Evolutionary conservation across 2,113 vertebrate genomes (phyloP).

Genomic region (Rhea americana): DNA sequence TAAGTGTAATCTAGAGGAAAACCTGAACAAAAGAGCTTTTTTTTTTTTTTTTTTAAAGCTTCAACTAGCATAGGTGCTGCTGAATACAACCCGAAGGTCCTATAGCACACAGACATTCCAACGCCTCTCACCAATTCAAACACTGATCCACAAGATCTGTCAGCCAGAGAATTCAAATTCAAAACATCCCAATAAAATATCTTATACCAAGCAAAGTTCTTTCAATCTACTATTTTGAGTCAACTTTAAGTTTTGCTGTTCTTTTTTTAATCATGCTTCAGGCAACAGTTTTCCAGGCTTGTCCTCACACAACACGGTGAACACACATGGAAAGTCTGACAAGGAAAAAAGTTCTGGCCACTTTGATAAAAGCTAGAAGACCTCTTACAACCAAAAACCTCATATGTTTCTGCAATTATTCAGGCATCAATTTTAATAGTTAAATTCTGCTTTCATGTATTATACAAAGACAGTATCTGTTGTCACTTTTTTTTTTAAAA

Average conservation of each 20-base stretch:
- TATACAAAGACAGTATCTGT: neutral
- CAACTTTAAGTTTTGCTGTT: neutral
- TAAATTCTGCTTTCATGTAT: neutral
- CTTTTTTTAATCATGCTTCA: neutral
- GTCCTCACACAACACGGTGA: neutral
- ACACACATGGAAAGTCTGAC: neutral
- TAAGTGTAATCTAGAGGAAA: constrained; percentile 11
- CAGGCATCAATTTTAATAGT: neutral
- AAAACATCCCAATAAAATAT: neutral
- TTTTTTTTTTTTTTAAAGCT: neutral
- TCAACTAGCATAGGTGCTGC: neutral
- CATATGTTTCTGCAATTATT: neutral
- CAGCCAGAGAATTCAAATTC: neutral
- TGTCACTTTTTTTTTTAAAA: neutral
- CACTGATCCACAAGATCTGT: neutral
- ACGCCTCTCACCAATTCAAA: neutral
- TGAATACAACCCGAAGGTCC: neutral
- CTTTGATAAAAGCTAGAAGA: neutral
- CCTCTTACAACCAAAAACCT: neutral
- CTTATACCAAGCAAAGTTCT: neutral
- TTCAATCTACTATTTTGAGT: neutral
- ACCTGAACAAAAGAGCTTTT: neutral
- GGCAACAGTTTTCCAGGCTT: neutral
- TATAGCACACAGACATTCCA: neutral
- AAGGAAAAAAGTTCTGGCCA: neutral